A percentile compares a stretch with the other conserved stretches of the same genome.
Evolutionary conservation across 1,140 invertebrate species (phyloP).

Genomic region (Mercenaria mercenaria): DNA sequence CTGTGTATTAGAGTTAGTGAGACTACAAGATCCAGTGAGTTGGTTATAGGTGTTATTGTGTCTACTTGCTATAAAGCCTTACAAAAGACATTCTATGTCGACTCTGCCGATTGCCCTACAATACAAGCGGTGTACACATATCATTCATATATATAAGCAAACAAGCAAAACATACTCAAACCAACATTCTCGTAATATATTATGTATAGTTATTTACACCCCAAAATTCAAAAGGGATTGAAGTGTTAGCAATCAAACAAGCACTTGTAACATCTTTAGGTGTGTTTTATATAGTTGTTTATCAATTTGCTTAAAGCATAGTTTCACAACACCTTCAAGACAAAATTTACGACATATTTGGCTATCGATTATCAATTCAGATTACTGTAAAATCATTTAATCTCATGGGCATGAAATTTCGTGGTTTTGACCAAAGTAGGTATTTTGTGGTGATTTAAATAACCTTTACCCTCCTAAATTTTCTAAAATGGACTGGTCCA

Average conservation of each 20-base stretch:
- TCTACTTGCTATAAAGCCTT: slow-evolving; percentile 46
- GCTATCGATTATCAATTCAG: too few relatives aligned
- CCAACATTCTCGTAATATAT: neutral
- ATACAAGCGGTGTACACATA: slow-evolving; percentile 27
- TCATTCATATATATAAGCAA: slow-evolving; percentile 29
- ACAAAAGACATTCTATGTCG: slow-evolving; percentile 61
- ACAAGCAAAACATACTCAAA: slow-evolving; percentile 27
- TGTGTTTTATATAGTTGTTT: neutral
- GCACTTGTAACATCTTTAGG: neutral
- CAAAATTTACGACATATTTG: too few relatives aligned
- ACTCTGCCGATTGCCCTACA: slow-evolving; percentile 55
- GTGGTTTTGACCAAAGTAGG: too few relatives aligned
- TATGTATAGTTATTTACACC: neutral
- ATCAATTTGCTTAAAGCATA: too few relatives aligned
- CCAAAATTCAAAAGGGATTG: neutral
- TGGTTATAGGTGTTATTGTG: neutral
- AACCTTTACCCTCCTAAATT: too few relatives aligned
- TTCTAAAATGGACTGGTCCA: too few relatives aligned
- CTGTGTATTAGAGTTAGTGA: too few relatives aligned
- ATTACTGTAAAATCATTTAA: too few relatives aligned
- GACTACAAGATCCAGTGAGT: slow-evolving; percentile 3
- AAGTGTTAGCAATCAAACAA: neutral
- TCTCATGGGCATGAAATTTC: too few relatives aligned
- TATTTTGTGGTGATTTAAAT: too few relatives aligned
- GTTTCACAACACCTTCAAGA: too few relatives aligned